Evolutionary conservation across 2,888 invertebrate genomes (phyloP), one percentile per base, ranked within the genome.

Genomic region (Euclidia mi): DNA sequence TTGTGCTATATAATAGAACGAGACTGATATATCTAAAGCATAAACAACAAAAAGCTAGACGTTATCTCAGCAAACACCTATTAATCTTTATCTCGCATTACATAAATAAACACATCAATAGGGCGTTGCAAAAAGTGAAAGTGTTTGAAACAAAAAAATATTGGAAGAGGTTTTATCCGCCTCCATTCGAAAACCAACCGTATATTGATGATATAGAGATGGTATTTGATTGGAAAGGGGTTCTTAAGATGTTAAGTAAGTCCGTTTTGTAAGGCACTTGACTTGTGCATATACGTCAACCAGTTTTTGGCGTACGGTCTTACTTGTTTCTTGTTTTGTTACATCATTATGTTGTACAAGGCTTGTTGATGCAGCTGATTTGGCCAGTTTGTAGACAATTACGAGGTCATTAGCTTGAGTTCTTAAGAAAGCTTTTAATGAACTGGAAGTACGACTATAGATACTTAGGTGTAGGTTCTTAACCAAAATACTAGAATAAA

Each of bases 101-200:
- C 71, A 57, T 72, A 71, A 72, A 65, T 56, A 66, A 56, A 66
- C 42, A 66, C 32, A 51, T 58, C 31, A 52, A 28, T 40, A 59
- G 41, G 55, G 56, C 50, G 15, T 65, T 35, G 64, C 70, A 73
- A 74, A 73, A 74, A 72, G 74, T 72, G 74, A 72, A 57, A 57
- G 57, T 38, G 28, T 56, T 42, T 53, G 12, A 12, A 37, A 38
- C 56, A 44, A 71, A 67, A 73, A 49, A 72, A 73, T 49, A 71
- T 65, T 67, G 60, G 56, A 14, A 17, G 38, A 46, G 45, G 46
- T 41, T 17, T 42, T 18, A 15, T 25, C 25, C 15, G 3, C 37
- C n/a, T 31, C 9, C 17, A 20, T 47, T 40, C 9, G 32, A 56
- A 49, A 12, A 18, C 11, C 3, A 14, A 62, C 56, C 42, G 57